Evolutionary conservation across 1,140 invertebrate species (phyloP), one percentile per base, ranked within the genome.

Genomic region (Drosophila punjabiensis): DNA sequence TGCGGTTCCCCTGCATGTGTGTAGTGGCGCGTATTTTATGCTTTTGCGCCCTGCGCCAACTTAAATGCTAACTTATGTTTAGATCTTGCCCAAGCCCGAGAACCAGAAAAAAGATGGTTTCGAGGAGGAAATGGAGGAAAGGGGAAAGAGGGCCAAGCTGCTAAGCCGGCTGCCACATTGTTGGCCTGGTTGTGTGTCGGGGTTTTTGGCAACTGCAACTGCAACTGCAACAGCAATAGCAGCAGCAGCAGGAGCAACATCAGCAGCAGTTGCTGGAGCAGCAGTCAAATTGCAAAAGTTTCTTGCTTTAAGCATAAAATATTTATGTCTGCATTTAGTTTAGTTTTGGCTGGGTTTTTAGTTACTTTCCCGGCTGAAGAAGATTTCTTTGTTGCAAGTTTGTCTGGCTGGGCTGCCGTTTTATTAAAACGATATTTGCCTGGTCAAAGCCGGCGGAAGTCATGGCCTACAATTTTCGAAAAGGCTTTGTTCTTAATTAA

Each of bases 241-340:
- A 20, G n/a, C 76, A 63, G 55, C 55, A 75, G 33, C 48, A 64
- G 59, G 32, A 55, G 37, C 48, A 63, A 41, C 70, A 63, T 41
- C 79, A 70, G 43, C 69, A 74, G 69, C 33, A 45, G 45, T 28
- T 68, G 53, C 47, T 48, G 48, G 45, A 63, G 56, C 58, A 64
- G 80, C 85, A 88, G 85, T 89, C 85, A 88, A 88, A 88, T 88
- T 88, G 85, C 85, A 88, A 88, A 88, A 89, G 81, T 88, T 88
- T 88, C 79, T 89, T 88, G 82, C 86, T 88, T 88, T 88, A 88
- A 88, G 85, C 85, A 88, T 88, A 89, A 88, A 89, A 88, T 89
- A 88, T 88, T 88, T 89, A 88, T 88, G 85, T 81, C 85, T 88
- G 85, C 85, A 88, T 88, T 88, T 89, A 84, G 84, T 88, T 88